A percentile compares a stretch with the other conserved stretches of the same genome.
These are phyloP conservation scores for Tetraodon nigroviridis DNA, from an alignment of 2,113 vertebrate species.

Conservation along the genomic window DNA sequence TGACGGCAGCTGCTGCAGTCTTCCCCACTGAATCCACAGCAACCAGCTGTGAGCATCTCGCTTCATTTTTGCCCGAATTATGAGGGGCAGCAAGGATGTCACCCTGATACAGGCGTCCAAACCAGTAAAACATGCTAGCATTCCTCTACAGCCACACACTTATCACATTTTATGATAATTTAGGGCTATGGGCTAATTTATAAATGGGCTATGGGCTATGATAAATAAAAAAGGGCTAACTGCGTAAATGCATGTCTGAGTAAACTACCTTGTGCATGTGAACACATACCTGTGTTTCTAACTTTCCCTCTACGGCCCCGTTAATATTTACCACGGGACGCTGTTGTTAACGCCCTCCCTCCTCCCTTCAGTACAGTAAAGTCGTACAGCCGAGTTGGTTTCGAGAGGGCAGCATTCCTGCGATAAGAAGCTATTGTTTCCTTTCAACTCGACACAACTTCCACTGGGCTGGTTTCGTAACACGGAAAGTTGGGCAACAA, in stretches of 20 bases:
- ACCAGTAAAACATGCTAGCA: no score
- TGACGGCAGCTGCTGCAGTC: constrained; percentile 16
- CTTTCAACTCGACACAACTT: constrained; percentile 29
- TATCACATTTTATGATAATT: no score
- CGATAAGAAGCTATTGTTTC: constrained; percentile 57
- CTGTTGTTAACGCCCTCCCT: constrained; percentile 12
- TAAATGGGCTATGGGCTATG: no score
- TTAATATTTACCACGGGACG: constrained; percentile 12
- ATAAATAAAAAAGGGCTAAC: background rate
- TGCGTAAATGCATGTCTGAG: background rate
- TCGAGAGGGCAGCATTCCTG: constrained; percentile 54
- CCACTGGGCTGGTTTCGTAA: constrained; percentile 45
- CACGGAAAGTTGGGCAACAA: constrained; percentile 51
- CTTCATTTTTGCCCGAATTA: constrained; percentile 47
- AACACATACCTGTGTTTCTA: constrained; percentile 17
- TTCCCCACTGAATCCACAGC: constrained; percentile 15
- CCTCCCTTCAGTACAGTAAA: constrained; percentile 9
- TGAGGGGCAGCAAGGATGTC: constrained; percentile 24
- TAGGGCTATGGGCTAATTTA: no score
- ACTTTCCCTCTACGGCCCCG: background rate
- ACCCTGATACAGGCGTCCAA: constrained; percentile 8
- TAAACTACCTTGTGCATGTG: no score
- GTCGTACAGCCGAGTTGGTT: constrained; percentile 11
- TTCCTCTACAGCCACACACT: no score
- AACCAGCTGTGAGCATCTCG: constrained; percentile 35